phyloP scores from a whole-genome alignment of 1,140 invertebrate genomes.

The Scaptomyza hsui region DNA sequence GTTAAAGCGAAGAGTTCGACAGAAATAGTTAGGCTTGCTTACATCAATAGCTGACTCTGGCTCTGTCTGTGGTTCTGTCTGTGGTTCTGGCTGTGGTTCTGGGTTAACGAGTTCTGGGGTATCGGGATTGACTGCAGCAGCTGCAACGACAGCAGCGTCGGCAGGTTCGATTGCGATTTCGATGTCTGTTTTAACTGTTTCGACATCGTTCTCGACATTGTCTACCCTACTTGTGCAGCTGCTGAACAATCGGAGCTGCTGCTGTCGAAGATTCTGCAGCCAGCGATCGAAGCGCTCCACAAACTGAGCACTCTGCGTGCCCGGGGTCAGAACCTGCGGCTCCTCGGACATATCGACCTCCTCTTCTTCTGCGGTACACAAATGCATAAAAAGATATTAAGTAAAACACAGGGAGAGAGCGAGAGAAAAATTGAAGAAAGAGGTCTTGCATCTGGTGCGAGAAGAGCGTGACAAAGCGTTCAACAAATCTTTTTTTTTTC shows the following conservation, averaged over 20 bases:
- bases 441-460: slow-evolving; percentile 35
- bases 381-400: slow-evolving; percentile 49
- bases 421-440: slow-evolving; percentile 34
- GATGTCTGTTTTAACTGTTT: slow-evolving; percentile 8
- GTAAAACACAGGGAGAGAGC: slow-evolving; percentile 29
- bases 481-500: slow-evolving; percentile 11
- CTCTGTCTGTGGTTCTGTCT: slow-evolving; percentile 23
- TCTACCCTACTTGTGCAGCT: slow-evolving; percentile 74
- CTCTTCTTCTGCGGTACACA: slow-evolving; percentile 59
- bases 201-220: slow-evolving; percentile 58
- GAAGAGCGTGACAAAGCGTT: slow-evolving; percentile 41
- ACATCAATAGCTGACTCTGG: slow-evolving; percentile 50
- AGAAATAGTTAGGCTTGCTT: slow-evolving; percentile 50
- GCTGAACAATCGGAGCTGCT: slow-evolving; percentile 66
- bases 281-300: slow-evolving; percentile 69
- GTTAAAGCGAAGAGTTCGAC: slow-evolving; percentile 4
- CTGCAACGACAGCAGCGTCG: too few relatives aligned
- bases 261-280: slow-evolving; percentile 70
- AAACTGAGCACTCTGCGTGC: slow-evolving; percentile 61
- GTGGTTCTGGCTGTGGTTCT: slow-evolving; percentile 20
- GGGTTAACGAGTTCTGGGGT: slow-evolving; percentile 17
- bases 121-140: slow-evolving; percentile 16
- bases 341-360: slow-evolving; percentile 54
- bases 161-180: not conserved
- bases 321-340: slow-evolving; percentile 53